Evolutionary conservation across 2,113 vertebrate species (phyloP).

Genomic region (Hypomesus transpacificus): DNA sequence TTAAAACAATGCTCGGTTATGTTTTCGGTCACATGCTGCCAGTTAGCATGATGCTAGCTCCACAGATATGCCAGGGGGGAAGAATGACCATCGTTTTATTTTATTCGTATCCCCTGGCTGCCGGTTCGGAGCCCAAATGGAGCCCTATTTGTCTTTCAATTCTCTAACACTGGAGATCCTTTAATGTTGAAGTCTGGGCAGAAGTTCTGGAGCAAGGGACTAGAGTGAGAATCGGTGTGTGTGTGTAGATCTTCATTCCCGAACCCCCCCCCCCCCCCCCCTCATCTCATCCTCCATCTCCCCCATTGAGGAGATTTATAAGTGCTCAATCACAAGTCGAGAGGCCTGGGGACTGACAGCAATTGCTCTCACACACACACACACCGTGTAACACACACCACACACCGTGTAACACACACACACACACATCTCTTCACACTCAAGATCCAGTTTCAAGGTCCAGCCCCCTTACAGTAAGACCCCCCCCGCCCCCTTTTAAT

Average conservation of each 20-base stretch:
- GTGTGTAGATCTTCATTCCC: not conserved
- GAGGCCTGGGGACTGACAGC: too few relatives aligned
- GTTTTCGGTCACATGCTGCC: not conserved
- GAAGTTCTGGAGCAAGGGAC: not conserved
- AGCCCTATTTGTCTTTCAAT: not conserved
- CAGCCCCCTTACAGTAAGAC: not conserved
- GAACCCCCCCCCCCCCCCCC: too few relatives aligned
- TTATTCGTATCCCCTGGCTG: too few relatives aligned
- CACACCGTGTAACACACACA: not conserved
- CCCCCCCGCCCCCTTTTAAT: not conserved
- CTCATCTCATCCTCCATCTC: too few relatives aligned
- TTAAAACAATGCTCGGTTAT: not conserved
- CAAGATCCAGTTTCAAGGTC: not conserved
- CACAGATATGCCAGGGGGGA: too few relatives aligned
- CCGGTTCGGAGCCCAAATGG: not conserved
- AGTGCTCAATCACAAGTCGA: too few relatives aligned
- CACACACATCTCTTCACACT: not conserved
- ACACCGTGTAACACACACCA: not conserved
- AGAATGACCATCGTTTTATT: too few relatives aligned
- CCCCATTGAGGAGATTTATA: too few relatives aligned
- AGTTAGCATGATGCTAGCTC: not conserved
- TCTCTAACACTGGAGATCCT: not conserved
- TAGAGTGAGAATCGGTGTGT: not conserved
- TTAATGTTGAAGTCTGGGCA: not conserved
- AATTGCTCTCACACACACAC: not conserved